Base-by-base conservation (phyloP, 1,140 invertebrate species). In the Lutraria rhynchaena region DNA sequence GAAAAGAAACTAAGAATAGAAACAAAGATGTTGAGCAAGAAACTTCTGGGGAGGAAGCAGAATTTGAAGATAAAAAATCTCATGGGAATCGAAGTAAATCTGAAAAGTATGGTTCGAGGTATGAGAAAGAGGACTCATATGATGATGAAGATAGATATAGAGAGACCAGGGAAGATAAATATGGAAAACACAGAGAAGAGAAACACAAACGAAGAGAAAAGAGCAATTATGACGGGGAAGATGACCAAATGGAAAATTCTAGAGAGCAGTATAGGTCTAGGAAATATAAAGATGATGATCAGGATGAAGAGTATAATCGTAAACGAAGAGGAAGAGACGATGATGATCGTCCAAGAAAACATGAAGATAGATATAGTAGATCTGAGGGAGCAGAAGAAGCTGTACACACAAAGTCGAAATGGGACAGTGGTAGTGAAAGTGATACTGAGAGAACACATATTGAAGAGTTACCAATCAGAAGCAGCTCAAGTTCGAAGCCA, bases 401-500 rank as follows among this genome's bases (percentile, higher is more conserved):
- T 51, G 63, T 46, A 5, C 41, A 67, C 19, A 49, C 63, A 24
- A 80, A 80, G 44, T 80, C 76, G 0, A 80, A 60, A 80, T 80
- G 76, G 76, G 76, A 80, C 33, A 80, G 76, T 80, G 61, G 65
- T 27, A 80, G 76, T 58, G 76, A 67, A 46, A 80, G 76, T 70
- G 75, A 78, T 51, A 51, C 33, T 49, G 53, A 61, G 31, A 61
- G 29, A 49, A 46, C n/a, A 27, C n/a, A 46, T 22, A 75, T 35
- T 49, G 73, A 60, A 63, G 73, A 75, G 29, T 11, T 61, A 33
- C 73, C 73, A 24, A 22, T 55, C 31, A 71, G 49, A 57, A 35
- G 49, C 35, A 11, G 29, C 22, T 33, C 55, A 49, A 63, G 58
- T 61, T 13, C 41, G 17, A 46, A 57, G 0, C 19, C 44, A 41